A percentile compares a stretch with the other conserved stretches of the same genome.
These are phyloP conservation scores for Drosophila demipolita DNA, from an alignment of 2,888 invertebrate species.

Conservation along the genomic window DNA sequence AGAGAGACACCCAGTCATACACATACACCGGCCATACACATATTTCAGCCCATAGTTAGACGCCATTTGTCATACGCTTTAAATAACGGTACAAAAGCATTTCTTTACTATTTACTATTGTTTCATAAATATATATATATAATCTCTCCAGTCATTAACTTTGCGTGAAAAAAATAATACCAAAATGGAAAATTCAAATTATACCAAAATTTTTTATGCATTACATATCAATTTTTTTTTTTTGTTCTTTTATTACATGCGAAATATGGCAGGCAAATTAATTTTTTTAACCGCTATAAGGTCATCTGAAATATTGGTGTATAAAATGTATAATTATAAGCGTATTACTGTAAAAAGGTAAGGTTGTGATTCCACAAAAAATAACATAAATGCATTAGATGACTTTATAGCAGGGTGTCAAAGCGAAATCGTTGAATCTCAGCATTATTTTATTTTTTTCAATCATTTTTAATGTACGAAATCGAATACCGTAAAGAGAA, in stretches of 20 bases:
- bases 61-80: slow-evolving; percentile 66
- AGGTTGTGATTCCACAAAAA: slow-evolving; percentile 37
- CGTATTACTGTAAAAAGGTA: slow-evolving; percentile 36
- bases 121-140: slow-evolving; percentile 49
- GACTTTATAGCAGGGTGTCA: slow-evolving; percentile 30
- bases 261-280: slow-evolving; percentile 18
- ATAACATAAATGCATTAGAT: slow-evolving; percentile 21
- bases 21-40: slow-evolving; percentile 18
- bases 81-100: slow-evolving; percentile 52
- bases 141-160: slow-evolving; percentile 83
- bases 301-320: slow-evolving; percentile 57
- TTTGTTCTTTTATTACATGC: slow-evolving; percentile 24
- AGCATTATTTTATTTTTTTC: background rate
- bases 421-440: background rate
- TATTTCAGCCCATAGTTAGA: slow-evolving; percentile 25
- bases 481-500: background rate
- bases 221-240: slow-evolving; percentile 36
- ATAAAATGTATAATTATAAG: slow-evolving; percentile 13
- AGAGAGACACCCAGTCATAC: slow-evolving; percentile 27
- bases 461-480: background rate
- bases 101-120: slow-evolving; percentile 53
- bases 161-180: slow-evolving; percentile 61
- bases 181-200: slow-evolving; percentile 59
- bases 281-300: slow-evolving; percentile 24
- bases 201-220: slow-evolving; percentile 68